Evolutionary conservation across 2,888 invertebrate species (phyloP), one percentile per base, ranked within the genome.

Genomic region (Helobdella robusta): DNA sequence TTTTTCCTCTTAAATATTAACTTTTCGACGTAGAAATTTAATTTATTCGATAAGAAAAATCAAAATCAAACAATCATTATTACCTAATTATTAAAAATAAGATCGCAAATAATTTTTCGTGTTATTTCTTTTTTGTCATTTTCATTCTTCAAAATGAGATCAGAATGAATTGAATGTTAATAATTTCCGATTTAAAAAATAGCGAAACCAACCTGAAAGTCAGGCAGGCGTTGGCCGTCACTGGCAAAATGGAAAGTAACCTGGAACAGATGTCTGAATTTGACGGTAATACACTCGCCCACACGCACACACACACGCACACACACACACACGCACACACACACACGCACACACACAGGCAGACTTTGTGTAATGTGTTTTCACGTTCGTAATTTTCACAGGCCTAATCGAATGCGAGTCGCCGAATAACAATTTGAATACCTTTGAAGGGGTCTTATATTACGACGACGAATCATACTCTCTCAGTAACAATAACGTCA

Each of bases 131-230:
- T n/a, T n/a, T n/a, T n/a, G n/a, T n/a, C n/a, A n/a, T n/a, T n/a
- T n/a, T n/a, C n/a, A n/a, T n/a, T n/a, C n/a, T n/a, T n/a, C n/a
- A n/a, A n/a, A n/a, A n/a, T n/a, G n/a, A n/a, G n/a, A n/a, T n/a
- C n/a, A n/a, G n/a, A n/a, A n/a, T n/a, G n/a, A n/a, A n/a, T n/a
- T n/a, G n/a, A n/a, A n/a, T n/a, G n/a, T n/a, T n/a, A n/a, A n/a
- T n/a, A n/a, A n/a, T n/a, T n/a, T n/a, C n/a, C 15, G 36, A 28
- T 18, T 28, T 59, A 28, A 36, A 28, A 11, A 52, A 34, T 81
- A 91, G 91, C 73, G 95, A 98, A 83, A 98, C 98, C 71, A 99
- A 99, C 84, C 84, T 98, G 75, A 98, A 98, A 84, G 93, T 93
- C 81, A 87, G 91, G 73, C 94, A 95, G 83, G 93, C 97, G 80